Percentiles rank a stretch among this genome's conserved stretches.
Evolutionary conservation across 92 coral and sea anemone species (phyloP).

Genomic region (Plumapathes pennacea): DNA sequence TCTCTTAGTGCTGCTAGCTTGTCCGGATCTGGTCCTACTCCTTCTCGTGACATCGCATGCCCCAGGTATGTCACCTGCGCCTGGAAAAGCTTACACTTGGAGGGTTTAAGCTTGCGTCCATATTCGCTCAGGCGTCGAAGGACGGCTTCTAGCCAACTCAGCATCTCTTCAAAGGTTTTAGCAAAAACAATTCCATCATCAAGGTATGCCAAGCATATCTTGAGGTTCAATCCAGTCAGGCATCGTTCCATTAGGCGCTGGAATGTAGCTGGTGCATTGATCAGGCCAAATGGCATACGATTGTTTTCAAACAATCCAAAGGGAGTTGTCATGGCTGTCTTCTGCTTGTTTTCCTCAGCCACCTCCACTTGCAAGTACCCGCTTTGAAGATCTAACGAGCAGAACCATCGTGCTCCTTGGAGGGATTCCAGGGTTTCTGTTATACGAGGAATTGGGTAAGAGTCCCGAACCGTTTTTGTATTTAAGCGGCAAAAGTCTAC

Average conservation of each 20-base stretch:
- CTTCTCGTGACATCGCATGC: conserved; percentile 26
- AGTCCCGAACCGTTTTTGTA: conserved; percentile 36
- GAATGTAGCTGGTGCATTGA: conserved; percentile 5
- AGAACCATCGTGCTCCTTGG: conserved; percentile 41
- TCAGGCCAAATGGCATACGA: conserved; percentile 41
- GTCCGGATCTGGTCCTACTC: conserved; percentile 34
- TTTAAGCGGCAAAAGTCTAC: conserved; percentile 40
- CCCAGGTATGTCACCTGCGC: conserved; percentile 14
- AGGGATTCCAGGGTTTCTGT: conserved; percentile 37
- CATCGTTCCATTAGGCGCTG: conserved; percentile 49
- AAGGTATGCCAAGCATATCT: conserved; percentile 28
- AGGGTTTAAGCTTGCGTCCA: conserved; percentile 49
- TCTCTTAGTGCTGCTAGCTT: conserved; percentile 14
- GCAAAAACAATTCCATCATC: conserved; percentile 55
- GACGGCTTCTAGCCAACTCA: conserved; percentile 30
- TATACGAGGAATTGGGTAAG: conserved; percentile 43
- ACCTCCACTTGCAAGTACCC: conserved; percentile 43
- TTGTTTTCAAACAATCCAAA: conserved; percentile 41
- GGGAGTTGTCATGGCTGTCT: conserved; percentile 47
- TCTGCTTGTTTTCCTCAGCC: conserved; percentile 24
- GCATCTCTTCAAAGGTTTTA: conserved; percentile 35
- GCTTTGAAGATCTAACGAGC: conserved; percentile 49
- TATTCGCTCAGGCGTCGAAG: conserved; percentile 16
- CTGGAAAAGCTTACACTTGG: conserved; percentile 49
- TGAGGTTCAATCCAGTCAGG: conserved; percentile 22